Percentiles rank a stretch among this genome's conserved stretches.
These are phyloP conservation scores for Vanessa tameamea DNA, from an alignment of 1,140 invertebrate genomes.

Conservation along the genomic window DNA sequence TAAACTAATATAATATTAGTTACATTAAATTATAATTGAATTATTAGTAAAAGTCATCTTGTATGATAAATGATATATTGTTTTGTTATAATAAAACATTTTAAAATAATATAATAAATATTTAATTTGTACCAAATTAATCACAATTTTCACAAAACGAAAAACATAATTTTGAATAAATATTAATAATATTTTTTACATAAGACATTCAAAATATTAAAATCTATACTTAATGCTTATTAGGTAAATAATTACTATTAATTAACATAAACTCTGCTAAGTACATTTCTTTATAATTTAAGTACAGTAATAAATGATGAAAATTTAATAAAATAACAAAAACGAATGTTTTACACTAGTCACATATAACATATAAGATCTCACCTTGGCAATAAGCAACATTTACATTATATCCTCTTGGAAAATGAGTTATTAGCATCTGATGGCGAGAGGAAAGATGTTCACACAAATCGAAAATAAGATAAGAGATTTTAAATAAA, in stretches of 20 bases:
- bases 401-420: too few species aligned
- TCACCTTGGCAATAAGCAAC: too few species aligned
- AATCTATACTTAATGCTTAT: conserved; percentile 4
- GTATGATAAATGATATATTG: too few species aligned
- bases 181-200: conserved; percentile 1
- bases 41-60: not conserved
- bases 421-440: too few species aligned
- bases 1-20: not conserved
- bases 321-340: too few species aligned
- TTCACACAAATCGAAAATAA: too few species aligned
- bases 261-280: not conserved
- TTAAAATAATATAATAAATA: conserved; percentile 50
- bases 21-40: not conserved
- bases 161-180: conserved; percentile 26
- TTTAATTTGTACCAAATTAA: conserved; percentile 66
- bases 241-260: not conserved
- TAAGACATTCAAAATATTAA: conserved; percentile 55
- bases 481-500: too few species aligned
- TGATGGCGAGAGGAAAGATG: too few species aligned
- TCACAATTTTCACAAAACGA: conserved; percentile 46
- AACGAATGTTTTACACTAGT: too few species aligned
- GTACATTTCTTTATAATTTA: too few species aligned
- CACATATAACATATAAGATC: too few species aligned
- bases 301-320: too few species aligned
- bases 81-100: conserved; percentile 43